These are phyloP conservation scores for Odobenus rosmarus DNA, from an alignment of 2,113 vertebrate genomes.

Conservation along the genomic window DNA sequence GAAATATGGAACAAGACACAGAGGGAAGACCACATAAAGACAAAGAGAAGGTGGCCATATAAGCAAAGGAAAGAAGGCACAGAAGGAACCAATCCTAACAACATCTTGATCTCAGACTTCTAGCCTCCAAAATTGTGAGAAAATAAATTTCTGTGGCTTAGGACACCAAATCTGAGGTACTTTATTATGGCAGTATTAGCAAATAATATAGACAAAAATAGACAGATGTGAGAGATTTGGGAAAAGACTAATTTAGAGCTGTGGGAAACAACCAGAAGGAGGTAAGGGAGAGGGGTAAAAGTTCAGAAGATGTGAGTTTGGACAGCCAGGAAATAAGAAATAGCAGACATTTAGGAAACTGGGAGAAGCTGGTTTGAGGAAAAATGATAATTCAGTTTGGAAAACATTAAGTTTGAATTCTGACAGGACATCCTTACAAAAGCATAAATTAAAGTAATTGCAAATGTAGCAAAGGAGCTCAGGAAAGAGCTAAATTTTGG, in stretches of 20 bases:
- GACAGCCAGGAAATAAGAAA: not conserved
- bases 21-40: not conserved
- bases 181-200: not conserved
- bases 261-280: not conserved
- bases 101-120: not conserved
- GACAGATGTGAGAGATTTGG: not conserved
- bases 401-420: slow-evolving; percentile 3
- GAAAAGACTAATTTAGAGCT: not conserved
- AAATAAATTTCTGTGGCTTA: not conserved
- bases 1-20: not conserved
- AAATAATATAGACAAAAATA: not conserved
- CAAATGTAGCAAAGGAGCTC: not conserved
- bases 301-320: not conserved
- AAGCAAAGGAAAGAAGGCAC: not conserved
- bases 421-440: not conserved
- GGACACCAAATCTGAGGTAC: too few relatives aligned
- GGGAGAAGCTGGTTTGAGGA: not conserved
- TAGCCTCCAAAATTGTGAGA: not conserved
- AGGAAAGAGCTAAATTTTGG: not conserved
- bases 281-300: not conserved
- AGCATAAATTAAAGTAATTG: not conserved
- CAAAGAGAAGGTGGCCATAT: not conserved
- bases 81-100: not conserved
- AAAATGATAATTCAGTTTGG: slow-evolving; percentile 6
- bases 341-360: not conserved